Conservation (phyloP, 2,888 invertebrate genomes). For the Xestia c-nigrum region DNA sequence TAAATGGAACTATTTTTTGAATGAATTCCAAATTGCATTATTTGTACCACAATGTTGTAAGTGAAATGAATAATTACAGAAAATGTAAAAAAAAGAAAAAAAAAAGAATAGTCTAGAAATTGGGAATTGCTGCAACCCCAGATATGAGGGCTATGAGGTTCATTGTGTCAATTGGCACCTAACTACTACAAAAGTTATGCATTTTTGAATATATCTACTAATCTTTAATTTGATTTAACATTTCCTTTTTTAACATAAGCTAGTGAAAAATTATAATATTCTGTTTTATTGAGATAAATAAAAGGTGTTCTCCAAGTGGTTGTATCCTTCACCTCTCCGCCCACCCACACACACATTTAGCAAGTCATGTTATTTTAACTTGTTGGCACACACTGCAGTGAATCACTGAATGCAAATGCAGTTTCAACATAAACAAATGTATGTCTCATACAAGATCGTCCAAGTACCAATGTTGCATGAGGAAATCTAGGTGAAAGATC, state of each 20-base stretch:
- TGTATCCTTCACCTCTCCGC: conserved; percentile 79
- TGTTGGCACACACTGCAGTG: conserved; percentile 77
- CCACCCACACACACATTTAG: conserved; percentile 78
- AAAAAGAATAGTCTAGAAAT: conserved; percentile 64
- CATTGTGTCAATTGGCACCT: conserved; percentile 59
- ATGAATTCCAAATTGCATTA: conserved; percentile 81
- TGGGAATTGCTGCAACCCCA: conserved; percentile 75
- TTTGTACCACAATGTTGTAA: conserved; percentile 77
- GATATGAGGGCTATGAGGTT: conserved; percentile 56
- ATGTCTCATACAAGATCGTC: conserved; percentile 8
- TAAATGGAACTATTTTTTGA: conserved; percentile 87
- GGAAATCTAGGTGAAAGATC: not conserved
- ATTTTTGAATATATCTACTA: conserved; percentile 80
- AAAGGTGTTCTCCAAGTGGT: conserved; percentile 86
- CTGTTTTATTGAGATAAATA: conserved; percentile 89
- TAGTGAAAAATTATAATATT: conserved; percentile 89
- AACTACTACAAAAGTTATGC: conserved; percentile 74
- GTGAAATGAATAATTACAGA: conserved; percentile 74
- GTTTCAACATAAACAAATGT: conserved; percentile 27
- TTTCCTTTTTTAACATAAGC: conserved; percentile 85
- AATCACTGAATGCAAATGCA: conserved; percentile 57
- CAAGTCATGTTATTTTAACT: conserved; percentile 84
- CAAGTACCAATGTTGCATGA: not conserved
- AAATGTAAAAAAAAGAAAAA: conserved; percentile 71
- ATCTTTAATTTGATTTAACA: conserved; percentile 80